Base-by-base conservation (phyloP, 1,140 invertebrate species). In the Thereuonema tuberculata region DNA sequence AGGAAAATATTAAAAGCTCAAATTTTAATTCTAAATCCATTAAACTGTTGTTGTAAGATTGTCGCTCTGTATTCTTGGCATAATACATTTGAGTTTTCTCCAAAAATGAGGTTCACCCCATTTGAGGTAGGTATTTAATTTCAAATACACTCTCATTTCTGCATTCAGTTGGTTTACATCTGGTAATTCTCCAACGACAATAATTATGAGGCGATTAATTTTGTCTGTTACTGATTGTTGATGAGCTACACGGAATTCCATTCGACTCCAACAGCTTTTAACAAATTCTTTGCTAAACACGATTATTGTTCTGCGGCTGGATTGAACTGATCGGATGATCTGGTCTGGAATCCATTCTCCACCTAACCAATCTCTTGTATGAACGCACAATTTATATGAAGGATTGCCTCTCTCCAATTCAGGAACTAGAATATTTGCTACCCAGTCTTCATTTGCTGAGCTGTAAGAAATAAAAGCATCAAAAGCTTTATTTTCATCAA, bases 391-490 rank as follows among this genome's bases (percentile, higher is more conserved):
- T 86, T 85, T 12, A 86, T 84, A 61, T 93, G 52, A 26, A 12
- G 21, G 21, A 25, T 54, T 25, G 20, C 21, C 52, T 20, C 83
- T 12, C 58, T 76, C 74, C 21, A 76, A 61, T 26, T 67, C 63
- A 2, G 67, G 65, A 3, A 68, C 69, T 17, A 76, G 62, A 24
- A 68, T 70, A 68, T 93, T 86, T 1, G 86, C 82, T 0, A 94
- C 89, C 77, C 90, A 95, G 14, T 85, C 82, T 69, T 93, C 89
- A 72, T 95, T 91, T 53, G 93, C 89, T 1, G 87, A 87, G 73
- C 88, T 92, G 74, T 95, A 95, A 68, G 88, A 90, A 55, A 95
- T 82, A 72, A 94, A 95, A 14, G 89, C 90, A 68, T 96, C 92
- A 71, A 91, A 94, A 21, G 91, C 78, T 72, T 93, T 93, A 12